Base-by-base conservation (phyloP, 2,888 invertebrate species). In the Drosophila monieri region DNA sequence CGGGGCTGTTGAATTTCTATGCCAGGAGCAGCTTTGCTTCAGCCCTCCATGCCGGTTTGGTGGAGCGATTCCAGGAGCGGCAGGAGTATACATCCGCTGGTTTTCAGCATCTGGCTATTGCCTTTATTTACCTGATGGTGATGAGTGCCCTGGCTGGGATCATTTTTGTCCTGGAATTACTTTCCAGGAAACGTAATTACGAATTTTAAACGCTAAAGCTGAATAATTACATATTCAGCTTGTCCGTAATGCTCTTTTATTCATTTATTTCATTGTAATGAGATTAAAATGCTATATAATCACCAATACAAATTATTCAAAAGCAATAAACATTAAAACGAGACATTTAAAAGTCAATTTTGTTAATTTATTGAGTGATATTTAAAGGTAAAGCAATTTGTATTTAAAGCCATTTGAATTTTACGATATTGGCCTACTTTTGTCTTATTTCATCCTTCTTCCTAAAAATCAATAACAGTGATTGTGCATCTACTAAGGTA, bases 1-100 rank as follows among this genome's bases (percentile, higher is more conserved):
- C 88, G 1, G 90, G 90, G 0, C 15, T 90, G 48, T 71, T 87
- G 3, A 44, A 80, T 6, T 76, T 80, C 35, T 90, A 83, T 23
- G 83, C 83, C 8, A 59, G 73, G 1, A 80, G 68, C 15, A 79
- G 88, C 9, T 88, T 88, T 15, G 81, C 73, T 4, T 67, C 80
- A 9, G 90, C 90, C 0, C 32, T 83, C 1, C 69, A 76, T 15
- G 88, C 81, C 2, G 83, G 87, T 0, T 66, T 83, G 8, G 80
- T 88, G 0, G 65, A 76, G 3, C 88, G 87, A 2, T 55, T 85
- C 2, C 73, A 65, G 8, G 71, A 80, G 23, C 56, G 15, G 1
- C 62, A 67, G 18, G 85, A 85, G 6, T 86, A 73, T 21, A 76
- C 76, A 3, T 76, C 90, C 0, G 90, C 89, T 1, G 87, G 87